Evolutionary conservation across 35 echinoderm and acorn worm species (phyloP).

Genomic region (Anneissia japonica): DNA sequence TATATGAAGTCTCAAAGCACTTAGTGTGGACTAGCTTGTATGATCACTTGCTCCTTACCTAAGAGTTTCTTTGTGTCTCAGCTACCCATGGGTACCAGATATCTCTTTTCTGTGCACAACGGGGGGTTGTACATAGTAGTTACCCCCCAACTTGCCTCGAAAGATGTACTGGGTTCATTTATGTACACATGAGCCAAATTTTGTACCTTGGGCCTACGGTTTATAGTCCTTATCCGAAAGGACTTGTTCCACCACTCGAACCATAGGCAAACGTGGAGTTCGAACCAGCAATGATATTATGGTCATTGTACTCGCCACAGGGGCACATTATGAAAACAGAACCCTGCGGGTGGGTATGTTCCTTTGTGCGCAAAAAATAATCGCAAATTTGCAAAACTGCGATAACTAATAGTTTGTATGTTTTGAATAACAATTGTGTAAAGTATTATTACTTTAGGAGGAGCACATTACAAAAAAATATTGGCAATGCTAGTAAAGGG

Average conservation of each 20-base stretch:
- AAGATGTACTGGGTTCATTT: too few relatives aligned
- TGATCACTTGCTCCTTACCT: conserved; percentile 36
- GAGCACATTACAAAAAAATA: neutral
- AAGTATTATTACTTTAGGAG: neutral
- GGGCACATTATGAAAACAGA: too few relatives aligned
- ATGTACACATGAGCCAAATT: too few relatives aligned
- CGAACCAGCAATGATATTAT: too few relatives aligned
- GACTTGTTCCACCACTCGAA: too few relatives aligned
- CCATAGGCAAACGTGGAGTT: too few relatives aligned
- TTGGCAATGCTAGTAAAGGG: neutral
- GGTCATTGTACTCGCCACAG: neutral
- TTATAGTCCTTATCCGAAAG: too few relatives aligned
- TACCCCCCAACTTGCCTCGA: too few relatives aligned
- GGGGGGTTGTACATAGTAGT: too few relatives aligned
- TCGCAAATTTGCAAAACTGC: neutral
- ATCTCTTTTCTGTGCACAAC: too few relatives aligned
- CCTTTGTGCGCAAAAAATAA: neutral
- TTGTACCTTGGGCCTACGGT: too few relatives aligned
- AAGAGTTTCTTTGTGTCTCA: conserved; percentile 58
- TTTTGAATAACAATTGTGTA: neutral
- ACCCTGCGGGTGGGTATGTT: neutral
- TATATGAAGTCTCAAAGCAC: too few relatives aligned
- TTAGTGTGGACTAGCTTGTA: conserved; percentile 59
- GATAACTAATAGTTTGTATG: neutral
- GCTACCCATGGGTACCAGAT: conserved; percentile 85